Evolutionary conservation across 2,888 invertebrate species (phyloP).

Genomic region (Microctonus aethiopoides): DNA sequence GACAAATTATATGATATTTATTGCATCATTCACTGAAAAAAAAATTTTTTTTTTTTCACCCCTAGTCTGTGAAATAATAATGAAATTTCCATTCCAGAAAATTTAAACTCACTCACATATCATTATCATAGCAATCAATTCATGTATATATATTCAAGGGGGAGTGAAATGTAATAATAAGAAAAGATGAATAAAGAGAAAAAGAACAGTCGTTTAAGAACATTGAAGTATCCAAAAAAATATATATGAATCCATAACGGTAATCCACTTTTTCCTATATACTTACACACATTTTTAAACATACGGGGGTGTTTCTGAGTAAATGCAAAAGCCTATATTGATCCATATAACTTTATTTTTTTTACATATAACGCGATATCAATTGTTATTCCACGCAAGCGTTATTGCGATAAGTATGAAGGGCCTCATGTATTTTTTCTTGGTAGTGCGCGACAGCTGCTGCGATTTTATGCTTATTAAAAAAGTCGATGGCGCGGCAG

Average conservation of each 20-base stretch:
- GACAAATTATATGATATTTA: slow-evolving; percentile 13
- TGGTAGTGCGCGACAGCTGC: slow-evolving; percentile 48
- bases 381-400: slow-evolving; percentile 47
- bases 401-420: slow-evolving; percentile 44
- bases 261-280: background rate
- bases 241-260: background rate
- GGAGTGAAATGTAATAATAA: background rate
- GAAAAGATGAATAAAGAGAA: background rate
- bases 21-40: background rate
- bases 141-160: background rate
- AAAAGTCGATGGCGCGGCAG: slow-evolving; percentile 45
- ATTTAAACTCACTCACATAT: slow-evolving; percentile 24
- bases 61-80: background rate
- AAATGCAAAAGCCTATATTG: background rate
- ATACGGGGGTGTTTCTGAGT: background rate
- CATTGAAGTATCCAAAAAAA: slow-evolving; percentile 22
- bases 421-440: slow-evolving; percentile 43
- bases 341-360: slow-evolving; percentile 6
- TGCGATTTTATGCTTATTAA: slow-evolving; percentile 54
- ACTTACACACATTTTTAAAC: background rate
- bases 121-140: slow-evolving; percentile 14
- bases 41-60: background rate
- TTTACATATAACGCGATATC: slow-evolving; percentile 39
- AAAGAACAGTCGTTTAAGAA: background rate
- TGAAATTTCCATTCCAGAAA: background rate